phyloP scores from a whole-genome alignment of 1,140 invertebrate genomes.

The Mylabris phalerata region DNA sequence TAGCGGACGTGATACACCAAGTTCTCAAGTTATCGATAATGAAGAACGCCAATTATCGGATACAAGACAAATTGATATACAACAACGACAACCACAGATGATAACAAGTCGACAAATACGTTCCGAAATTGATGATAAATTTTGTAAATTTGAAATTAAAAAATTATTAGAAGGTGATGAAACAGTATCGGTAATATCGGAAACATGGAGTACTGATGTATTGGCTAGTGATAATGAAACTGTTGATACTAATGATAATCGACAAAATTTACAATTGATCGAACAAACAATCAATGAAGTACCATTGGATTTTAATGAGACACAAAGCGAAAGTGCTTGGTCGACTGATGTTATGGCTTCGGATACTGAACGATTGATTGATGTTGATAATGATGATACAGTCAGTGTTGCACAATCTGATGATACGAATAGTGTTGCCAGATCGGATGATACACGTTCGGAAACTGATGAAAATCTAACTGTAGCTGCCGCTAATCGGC shows the following conservation, averaged over 20 bases:
- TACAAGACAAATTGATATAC: conserved; percentile 35
- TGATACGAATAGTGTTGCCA: conserved; percentile 51
- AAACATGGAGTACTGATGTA: conserved; percentile 97
- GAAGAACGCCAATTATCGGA: conserved; percentile 52
- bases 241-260: conserved; percentile 56
- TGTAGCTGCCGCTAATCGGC: conserved; percentile 15
- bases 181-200: conserved; percentile 90
- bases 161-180: conserved; percentile 82
- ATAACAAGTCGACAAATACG: conserved; percentile 61
- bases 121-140: conserved; percentile 95
- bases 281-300: conserved; percentile 31
- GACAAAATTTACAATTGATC: conserved; percentile 42
- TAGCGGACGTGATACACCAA: conserved; percentile 86
- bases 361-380: conserved; percentile 86
- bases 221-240: conserved; percentile 91
- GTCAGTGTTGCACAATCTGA: conserved; percentile 68
- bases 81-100: conserved; percentile 47
- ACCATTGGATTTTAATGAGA: conserved; percentile 74
- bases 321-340: conserved; percentile 90
- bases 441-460: conserved; percentile 65
- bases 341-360: conserved; percentile 93
- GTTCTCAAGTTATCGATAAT: conserved; percentile 83
- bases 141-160: conserved; percentile 97
- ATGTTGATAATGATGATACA: conserved; percentile 78
- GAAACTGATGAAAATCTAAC: conserved; percentile 47